Base-by-base conservation (phyloP, 2,113 vertebrate genomes). In the Xenopus tropicalis region DNA sequence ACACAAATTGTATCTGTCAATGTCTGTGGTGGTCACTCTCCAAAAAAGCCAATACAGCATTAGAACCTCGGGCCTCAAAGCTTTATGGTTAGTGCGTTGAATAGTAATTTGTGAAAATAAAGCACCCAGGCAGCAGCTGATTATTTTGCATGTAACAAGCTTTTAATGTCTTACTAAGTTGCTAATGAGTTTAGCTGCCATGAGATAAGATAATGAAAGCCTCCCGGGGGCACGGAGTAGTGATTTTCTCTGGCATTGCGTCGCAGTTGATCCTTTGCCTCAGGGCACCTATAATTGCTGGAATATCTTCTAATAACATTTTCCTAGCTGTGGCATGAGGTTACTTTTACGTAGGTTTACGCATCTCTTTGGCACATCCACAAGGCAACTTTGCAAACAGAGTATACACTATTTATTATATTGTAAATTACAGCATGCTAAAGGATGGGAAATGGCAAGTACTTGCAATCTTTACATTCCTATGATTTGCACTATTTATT, bases 131-230 rank as follows among this genome's bases (percentile, higher is more conserved):
- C 52, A 54, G 16, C 52, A 17, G 19, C 52, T 54, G 52, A 22
- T 59, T 59, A 59, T 23, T 72, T 22, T 61, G 37, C n/a, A 57
- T 23, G 71, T 58, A 66, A 72, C 64, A 65, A 72, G 64, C 62
- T 72, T 51, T 56, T 64, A 46, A 63, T 22, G 51, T 72, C 51
- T 72, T 58, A 66, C 29, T 57, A 72, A n/a, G 52, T 58, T 57
- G 62, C 71, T 72, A 72, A 72, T 72, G 61, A 72, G 51, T 48
- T 72, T 16, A 57, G 52, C 17, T 72, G 17, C 37, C 61, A 72
- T 65, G 48, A 65, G 71, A 72, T 66, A 57, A 72, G 71, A 72
- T 66, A 72, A 72, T 66, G 71, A 65, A 62, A 52, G 56, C 66
- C 62, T 72, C 51, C 71, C 16, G 21, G 48, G 54, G 71, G 71